Evolutionary conservation across 2,113 vertebrate genomes (phyloP).

Genomic region (Entelurus aequoreus): DNA sequence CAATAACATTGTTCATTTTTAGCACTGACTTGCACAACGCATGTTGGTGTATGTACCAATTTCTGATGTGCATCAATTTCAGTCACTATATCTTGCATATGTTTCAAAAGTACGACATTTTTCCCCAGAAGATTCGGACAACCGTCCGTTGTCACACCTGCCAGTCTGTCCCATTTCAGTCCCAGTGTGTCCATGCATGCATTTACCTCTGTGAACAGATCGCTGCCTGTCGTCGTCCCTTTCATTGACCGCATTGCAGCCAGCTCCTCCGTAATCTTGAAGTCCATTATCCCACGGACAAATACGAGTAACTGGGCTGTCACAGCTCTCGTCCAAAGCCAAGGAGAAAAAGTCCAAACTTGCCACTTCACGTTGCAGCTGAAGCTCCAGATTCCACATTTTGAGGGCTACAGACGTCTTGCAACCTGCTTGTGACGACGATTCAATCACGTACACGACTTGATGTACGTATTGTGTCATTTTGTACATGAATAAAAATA

Average conservation of each 20-base stretch:
- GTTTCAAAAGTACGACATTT: slow-evolving; percentile 15
- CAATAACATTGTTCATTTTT: too few species aligned
- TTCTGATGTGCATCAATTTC: slow-evolving; percentile 2
- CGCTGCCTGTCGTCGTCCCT: too few species aligned
- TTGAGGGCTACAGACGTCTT: neutral
- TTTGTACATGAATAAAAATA: neutral
- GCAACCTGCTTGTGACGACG: neutral
- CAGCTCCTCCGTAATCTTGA: slow-evolving; percentile 12
- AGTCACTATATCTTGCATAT: slow-evolving; percentile 19
- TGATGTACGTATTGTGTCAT: neutral
- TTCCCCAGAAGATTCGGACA: slow-evolving; percentile 11
- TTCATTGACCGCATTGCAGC: slow-evolving; percentile 5
- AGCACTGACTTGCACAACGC: too few species aligned
- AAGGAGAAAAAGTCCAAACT: slow-evolving; percentile 24
- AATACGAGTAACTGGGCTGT: neutral
- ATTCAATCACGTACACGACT: neutral
- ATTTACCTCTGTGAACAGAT: too few species aligned
- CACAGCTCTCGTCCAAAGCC: too few species aligned
- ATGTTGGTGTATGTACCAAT: neutral
- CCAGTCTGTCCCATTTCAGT: too few species aligned
- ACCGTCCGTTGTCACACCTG: neutral
- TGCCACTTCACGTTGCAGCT: slow-evolving; percentile 10
- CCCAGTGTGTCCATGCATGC: too few species aligned
- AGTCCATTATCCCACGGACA: slow-evolving; percentile 6
- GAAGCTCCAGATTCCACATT: slow-evolving; percentile 32